A percentile compares a stretch with the other conserved stretches of the same genome.
Evolutionary conservation across 1,140 invertebrate species (phyloP).

Genomic region (Andricus grossulariae): DNA sequence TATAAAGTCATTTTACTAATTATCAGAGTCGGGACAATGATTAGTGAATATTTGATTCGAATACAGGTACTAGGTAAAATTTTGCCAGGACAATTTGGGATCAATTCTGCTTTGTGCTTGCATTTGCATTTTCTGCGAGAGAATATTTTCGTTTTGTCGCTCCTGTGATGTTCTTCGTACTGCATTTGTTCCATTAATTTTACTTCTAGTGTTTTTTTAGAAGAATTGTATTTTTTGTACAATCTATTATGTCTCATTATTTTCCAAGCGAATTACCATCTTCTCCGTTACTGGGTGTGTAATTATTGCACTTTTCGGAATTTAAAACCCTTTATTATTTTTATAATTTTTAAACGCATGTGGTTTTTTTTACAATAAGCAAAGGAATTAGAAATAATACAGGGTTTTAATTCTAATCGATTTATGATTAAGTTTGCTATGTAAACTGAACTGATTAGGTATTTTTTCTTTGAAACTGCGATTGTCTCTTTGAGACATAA

Average conservation of each 20-base stretch:
- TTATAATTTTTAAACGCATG: not conserved
- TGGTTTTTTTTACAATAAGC: not conserved
- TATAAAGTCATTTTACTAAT: slow-evolving; percentile 4
- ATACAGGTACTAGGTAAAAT: not conserved
- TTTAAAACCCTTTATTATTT: slow-evolving; percentile 28
- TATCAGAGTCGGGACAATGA: slow-evolving; percentile 14
- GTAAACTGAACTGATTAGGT: slow-evolving; percentile 33
- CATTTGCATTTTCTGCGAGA: not conserved
- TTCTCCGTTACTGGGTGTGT: slow-evolving; percentile 38
- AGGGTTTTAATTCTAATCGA: slow-evolving; percentile 22
- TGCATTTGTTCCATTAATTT: slow-evolving; percentile 30
- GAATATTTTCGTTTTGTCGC: not conserved
- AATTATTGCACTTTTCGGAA: slow-evolving; percentile 35
- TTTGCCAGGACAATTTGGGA: slow-evolving; percentile 38
- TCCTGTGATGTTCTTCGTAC: slow-evolving; percentile 27
- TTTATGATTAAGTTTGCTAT: slow-evolving; percentile 31
- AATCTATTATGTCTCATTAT: not conserved
- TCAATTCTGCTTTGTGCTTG: slow-evolving; percentile 37
- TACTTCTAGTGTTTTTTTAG: not conserved
- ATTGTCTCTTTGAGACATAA: slow-evolving; percentile 1
- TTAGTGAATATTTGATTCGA: slow-evolving; percentile 39
- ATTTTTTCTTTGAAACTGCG: slow-evolving; percentile 18
- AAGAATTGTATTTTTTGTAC: slow-evolving; percentile 20
- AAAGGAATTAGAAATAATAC: not conserved
- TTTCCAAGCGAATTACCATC: slow-evolving; percentile 38